Conservation (phyloP, 2,888 invertebrate species). For the Cremastinae sp. region DNA sequence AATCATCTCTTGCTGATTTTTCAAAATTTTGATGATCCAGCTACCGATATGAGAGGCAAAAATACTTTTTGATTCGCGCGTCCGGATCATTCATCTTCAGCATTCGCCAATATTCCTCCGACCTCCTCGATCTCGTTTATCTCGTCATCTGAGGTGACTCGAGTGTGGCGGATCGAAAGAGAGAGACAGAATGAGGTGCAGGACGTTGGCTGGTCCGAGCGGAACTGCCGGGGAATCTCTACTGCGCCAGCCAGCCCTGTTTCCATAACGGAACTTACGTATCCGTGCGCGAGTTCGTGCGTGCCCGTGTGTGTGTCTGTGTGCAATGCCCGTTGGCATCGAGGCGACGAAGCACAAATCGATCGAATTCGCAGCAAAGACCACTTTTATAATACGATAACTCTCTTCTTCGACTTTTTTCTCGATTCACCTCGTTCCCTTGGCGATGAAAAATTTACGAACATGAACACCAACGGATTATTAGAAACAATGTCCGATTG, state of each 20-base stretch:
- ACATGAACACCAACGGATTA: too few relatives aligned
- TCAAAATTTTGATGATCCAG: too few relatives aligned
- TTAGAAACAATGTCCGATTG: too few relatives aligned
- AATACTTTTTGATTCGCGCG: conserved; percentile 37
- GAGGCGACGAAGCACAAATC: conserved; percentile 51
- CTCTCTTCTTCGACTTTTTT: conserved; percentile 12
- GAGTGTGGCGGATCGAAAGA: not conserved
- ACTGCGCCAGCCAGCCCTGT: conserved; percentile 61
- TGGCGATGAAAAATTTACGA: not conserved
- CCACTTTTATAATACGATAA: conserved; percentile 36
- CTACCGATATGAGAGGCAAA: too few relatives aligned
- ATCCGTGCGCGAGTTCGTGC: not conserved
- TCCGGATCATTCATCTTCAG: conserved; percentile 1
- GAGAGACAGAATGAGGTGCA: conserved; percentile 32
- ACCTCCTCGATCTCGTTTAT: conserved; percentile 61
- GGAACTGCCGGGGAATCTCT: conserved; percentile 58
- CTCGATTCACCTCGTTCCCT: conserved; percentile 1
- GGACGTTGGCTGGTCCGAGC: conserved; percentile 60
- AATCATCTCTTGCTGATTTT: too few relatives aligned
- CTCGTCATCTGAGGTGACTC: too few relatives aligned
- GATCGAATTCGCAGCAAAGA: conserved; percentile 58
- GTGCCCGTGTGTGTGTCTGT: conserved; percentile 12
- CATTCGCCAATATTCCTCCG: conserved; percentile 16
- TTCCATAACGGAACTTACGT: conserved; percentile 37
- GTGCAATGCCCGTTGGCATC: conserved; percentile 57